These are phyloP conservation scores for Propithecus deckenii DNA, from an alignment of 2,797 vertebrate genomes.

Conservation along the genomic window DNA sequence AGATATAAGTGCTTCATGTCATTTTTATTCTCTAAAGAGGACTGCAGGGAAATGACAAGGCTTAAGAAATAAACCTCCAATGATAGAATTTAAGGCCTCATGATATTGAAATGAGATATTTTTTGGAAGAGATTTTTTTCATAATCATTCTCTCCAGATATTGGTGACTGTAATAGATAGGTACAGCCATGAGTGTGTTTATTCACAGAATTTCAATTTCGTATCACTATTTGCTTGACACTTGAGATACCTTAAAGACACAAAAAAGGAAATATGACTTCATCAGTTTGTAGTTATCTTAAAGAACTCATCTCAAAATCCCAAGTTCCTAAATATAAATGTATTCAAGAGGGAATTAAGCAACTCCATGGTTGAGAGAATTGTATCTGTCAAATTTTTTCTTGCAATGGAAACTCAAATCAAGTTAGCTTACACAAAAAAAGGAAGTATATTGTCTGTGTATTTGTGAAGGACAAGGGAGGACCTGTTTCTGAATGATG, in stretches of 20 bases:
- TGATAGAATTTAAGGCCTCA: neutral
- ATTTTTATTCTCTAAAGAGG: conserved; percentile 2
- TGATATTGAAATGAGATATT: neutral
- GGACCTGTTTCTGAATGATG: neutral
- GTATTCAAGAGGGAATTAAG: conserved; percentile 28
- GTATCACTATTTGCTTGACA: neutral
- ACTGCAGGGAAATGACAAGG: neutral
- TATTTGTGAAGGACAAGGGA: neutral
- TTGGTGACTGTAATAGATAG: neutral
- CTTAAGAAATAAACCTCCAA: conserved; percentile 15
- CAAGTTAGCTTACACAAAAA: neutral
- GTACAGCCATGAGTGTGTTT: neutral
- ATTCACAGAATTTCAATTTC: conserved; percentile 17
- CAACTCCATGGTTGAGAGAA: neutral
- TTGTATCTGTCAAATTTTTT: conserved; percentile 5
- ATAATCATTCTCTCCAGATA: neutral
- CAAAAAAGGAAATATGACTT: conserved; percentile 17
- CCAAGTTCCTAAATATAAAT: neutral
- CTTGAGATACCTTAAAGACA: neutral
- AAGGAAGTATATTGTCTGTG: neutral
- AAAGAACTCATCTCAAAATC: conserved; percentile 28
- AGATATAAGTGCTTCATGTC: neutral
- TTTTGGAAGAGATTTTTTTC: neutral
- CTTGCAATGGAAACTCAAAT: conserved; percentile 32
- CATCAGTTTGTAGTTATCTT: neutral